Percentiles rank a stretch among this genome's conserved stretches.
phyloP scores from a whole-genome alignment of 2,113 vertebrate species.

The Oryzias celebensis region DNA sequence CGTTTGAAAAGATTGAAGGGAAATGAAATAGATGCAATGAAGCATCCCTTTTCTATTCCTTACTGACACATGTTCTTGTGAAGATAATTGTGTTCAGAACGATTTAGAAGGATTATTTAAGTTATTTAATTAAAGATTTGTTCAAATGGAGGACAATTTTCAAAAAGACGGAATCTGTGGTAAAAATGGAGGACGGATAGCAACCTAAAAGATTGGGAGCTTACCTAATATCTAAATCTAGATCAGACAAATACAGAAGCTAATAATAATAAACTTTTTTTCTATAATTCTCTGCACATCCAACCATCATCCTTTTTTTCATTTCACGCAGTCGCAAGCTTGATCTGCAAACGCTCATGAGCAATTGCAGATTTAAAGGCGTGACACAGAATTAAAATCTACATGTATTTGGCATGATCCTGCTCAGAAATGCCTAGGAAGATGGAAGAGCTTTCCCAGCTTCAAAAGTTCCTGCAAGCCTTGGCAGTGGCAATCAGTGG shows the following conservation, averaged over 20 bases:
- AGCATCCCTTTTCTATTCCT: neutral
- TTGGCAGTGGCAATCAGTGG: constrained; percentile 48
- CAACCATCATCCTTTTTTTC: neutral
- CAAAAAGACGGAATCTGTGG: constrained; percentile 31
- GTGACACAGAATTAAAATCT: constrained; percentile 8
- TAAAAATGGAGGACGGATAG: constrained; percentile 18
- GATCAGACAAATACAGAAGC: constrained; percentile 9
- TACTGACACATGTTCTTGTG: constrained; percentile 15
- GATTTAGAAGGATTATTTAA: constrained; percentile 40
- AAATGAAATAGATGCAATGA: neutral
- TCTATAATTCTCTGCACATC: neutral
- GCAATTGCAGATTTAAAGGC: constrained; percentile 10
- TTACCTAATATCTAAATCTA: constrained; percentile 6
- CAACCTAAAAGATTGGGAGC: constrained; percentile 6
- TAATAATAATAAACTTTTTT: neutral
- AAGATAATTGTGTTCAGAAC: constrained; percentile 31
- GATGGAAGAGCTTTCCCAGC: constrained; percentile 53
- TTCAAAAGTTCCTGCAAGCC: constrained; percentile 55
- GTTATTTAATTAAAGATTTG: constrained; percentile 28
- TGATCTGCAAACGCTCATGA: constrained; percentile 25
- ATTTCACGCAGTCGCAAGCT: constrained; percentile 20
- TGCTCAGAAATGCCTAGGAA: constrained; percentile 38
- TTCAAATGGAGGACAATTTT: constrained; percentile 31
- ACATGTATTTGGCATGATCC: constrained; percentile 26
- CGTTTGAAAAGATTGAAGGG: neutral